Conservation (phyloP, 2,888 invertebrate genomes). For the Cryptophagus acutangulus region DNA sequence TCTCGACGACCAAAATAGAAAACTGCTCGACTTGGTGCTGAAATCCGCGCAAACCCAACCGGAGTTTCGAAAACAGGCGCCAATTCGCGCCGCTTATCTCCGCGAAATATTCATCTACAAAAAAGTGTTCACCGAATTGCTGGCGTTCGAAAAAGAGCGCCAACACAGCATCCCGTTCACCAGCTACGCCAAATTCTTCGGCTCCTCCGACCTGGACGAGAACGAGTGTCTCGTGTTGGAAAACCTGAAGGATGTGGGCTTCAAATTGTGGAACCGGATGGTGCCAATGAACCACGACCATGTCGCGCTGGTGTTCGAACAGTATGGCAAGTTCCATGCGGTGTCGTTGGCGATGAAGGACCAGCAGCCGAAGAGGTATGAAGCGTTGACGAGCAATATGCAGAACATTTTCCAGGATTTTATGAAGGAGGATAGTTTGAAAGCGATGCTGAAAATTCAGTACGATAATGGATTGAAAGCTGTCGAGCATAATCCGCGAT, state of each 20-base stretch:
- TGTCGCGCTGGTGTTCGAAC: conserved; percentile 16
- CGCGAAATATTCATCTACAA: conserved; percentile 35
- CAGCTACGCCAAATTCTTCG: conserved; percentile 8
- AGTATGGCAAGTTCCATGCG: conserved; percentile 20
- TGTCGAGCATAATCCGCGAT: conserved; percentile 5
- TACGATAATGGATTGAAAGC: conserved; percentile 11
- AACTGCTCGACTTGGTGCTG: conserved; percentile 28
- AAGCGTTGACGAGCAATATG: conserved; percentile 12
- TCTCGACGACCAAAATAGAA: conserved; percentile 5
- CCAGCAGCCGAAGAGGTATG: conserved; percentile 17
- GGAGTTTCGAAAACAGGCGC: conserved; percentile 23
- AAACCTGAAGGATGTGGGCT: conserved; percentile 11
- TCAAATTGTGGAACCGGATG: conserved; percentile 15
- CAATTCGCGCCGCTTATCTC: conserved; percentile 26
- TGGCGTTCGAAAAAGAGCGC: conserved; percentile 23
- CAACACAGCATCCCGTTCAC: neutral
- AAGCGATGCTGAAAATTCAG: conserved; percentile 1
- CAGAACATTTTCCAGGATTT: neutral
- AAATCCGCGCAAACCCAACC: conserved; percentile 32
- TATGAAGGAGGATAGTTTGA: neutral
- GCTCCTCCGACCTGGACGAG: neutral
- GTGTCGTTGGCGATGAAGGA: conserved; percentile 20
- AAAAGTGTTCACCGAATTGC: conserved; percentile 27
- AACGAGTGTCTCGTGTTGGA: conserved; percentile 9
- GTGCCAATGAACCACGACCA: conserved; percentile 18